phyloP scores from a whole-genome alignment of 2,797 vertebrate genomes.

The Uromys caudimaculatus region DNA sequence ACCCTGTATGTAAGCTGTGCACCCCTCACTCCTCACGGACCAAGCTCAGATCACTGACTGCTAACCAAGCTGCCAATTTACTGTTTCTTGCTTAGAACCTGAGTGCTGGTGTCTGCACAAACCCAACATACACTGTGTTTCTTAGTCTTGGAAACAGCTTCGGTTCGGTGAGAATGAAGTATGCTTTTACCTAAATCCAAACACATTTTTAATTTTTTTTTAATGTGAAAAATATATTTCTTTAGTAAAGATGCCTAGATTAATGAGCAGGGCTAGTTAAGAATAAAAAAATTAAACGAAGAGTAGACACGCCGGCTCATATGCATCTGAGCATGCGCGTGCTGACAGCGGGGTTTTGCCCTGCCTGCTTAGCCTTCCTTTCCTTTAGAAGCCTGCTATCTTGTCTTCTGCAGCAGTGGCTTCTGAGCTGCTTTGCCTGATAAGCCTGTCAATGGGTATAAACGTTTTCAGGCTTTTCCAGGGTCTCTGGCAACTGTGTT shows the following conservation, averaged over 20 bases:
- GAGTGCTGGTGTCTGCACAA: background rate
- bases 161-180: background rate
- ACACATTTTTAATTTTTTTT: background rate
- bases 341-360: background rate
- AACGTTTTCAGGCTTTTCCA: conserved; percentile 57
- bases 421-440: conserved; percentile 58
- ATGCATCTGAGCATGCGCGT: too few relatives aligned
- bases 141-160: conserved; percentile 17
- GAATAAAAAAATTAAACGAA: background rate
- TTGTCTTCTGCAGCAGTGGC: conserved; percentile 51
- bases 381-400: conserved; percentile 33
- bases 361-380: background rate
- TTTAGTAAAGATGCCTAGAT: conserved; percentile 1
- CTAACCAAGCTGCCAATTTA: background rate
- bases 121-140: background rate
- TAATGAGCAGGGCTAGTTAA: background rate
- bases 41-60: background rate
- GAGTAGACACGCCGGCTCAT: too few relatives aligned
- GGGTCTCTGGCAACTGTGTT: conserved; percentile 16
- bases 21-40: background rate
- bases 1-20: background rate
- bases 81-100: background rate
- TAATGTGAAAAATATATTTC: background rate
- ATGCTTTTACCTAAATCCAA: background rate
- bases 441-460: conserved; percentile 44